A percentile compares a stretch with the other conserved stretches of the same genome.
Evolutionary conservation across 2,797 vertebrate species (phyloP).

Genomic region (Oreochromis grahami): DNA sequence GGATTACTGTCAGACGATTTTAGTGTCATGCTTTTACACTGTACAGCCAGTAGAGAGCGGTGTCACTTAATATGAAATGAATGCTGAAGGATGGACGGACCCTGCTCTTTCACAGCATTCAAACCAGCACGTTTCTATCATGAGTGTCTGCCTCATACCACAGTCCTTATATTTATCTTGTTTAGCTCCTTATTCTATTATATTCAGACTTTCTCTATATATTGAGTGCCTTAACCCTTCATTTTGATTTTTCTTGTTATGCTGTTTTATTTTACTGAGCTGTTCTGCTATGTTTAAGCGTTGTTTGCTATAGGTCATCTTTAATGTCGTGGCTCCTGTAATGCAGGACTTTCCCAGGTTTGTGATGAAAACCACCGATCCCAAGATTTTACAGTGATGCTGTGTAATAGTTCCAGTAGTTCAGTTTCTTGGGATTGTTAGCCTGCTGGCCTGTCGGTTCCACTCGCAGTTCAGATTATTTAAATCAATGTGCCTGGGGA

Average conservation of each 20-base stretch:
- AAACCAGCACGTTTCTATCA: background rate
- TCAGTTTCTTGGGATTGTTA: background rate
- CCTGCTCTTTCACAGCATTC: background rate
- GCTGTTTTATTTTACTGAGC: background rate
- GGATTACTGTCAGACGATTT: background rate
- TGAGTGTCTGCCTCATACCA: background rate
- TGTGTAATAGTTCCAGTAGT: background rate
- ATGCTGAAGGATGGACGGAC: accelerated
- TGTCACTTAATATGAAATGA: accelerated
- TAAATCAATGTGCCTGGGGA: background rate
- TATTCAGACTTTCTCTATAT: background rate
- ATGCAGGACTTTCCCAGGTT: background rate
- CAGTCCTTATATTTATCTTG: background rate
- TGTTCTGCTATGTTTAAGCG: background rate
- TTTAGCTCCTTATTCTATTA: background rate
- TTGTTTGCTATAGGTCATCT: background rate
- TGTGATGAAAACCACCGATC: background rate
- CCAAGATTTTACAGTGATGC: background rate
- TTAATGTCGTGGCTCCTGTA: background rate
- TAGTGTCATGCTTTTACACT: background rate
- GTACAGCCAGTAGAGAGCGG: background rate
- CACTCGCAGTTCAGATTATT: background rate
- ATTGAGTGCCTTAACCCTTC: background rate
- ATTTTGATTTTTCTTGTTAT: background rate
- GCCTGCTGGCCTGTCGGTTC: accelerated